Conservation (phyloP, 2,797 vertebrate species). For the Nyctibius grandis region DNA sequence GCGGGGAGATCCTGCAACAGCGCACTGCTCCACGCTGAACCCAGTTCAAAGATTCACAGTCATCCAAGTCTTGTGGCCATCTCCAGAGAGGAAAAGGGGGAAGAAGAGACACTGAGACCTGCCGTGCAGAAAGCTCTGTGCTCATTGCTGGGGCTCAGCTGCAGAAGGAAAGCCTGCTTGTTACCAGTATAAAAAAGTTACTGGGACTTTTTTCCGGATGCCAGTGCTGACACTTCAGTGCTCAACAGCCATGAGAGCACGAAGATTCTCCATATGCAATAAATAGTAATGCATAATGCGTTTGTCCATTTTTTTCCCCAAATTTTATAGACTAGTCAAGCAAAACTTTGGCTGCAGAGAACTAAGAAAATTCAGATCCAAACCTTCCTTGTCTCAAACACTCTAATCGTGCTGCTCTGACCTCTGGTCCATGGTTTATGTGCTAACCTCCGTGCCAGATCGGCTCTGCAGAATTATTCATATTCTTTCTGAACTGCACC, state of each 20-base stretch:
- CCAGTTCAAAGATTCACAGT: neutral
- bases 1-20: neutral
- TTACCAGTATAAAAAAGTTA: neutral
- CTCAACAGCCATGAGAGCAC: neutral
- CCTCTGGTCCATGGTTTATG: neutral
- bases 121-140: neutral
- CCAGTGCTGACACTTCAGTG: neutral
- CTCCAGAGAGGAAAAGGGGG: neutral
- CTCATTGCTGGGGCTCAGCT: neutral
- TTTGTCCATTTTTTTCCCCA: neutral
- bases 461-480: neutral
- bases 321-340: neutral
- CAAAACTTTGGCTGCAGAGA: neutral
- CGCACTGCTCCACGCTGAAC: neutral
- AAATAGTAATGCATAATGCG: rapidly evolving
- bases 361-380: neutral
- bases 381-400: neutral
- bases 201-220: neutral
- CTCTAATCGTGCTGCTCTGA: neutral
- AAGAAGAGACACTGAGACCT: neutral
- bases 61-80: neutral
- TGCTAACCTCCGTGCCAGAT: neutral
- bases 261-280: neutral
- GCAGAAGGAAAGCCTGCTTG: neutral
- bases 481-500: neutral